Percentiles rank a stretch among this genome's conserved stretches.
Evolutionary conservation across 2,797 vertebrate species (phyloP).

Genomic region (Malacoraja senta): DNA sequence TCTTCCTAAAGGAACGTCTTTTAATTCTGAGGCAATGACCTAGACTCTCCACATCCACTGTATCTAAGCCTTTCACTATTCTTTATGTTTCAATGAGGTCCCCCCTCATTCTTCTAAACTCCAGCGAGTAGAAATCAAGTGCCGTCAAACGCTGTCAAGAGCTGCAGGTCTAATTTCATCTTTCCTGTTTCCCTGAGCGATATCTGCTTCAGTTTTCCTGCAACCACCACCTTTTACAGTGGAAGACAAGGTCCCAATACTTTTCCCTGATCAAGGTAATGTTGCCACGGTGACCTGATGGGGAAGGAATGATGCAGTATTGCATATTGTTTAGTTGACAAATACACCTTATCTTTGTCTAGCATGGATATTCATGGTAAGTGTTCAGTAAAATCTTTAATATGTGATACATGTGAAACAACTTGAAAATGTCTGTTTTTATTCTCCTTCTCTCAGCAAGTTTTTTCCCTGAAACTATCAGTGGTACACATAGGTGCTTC

Average conservation of each 20-base stretch:
- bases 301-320: neutral
- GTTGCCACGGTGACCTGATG: neutral
- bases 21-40: no score
- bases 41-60: no score
- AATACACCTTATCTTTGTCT: neutral
- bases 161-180: neutral
- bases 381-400: neutral
- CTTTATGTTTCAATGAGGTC: no score
- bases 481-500: neutral
- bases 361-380: neutral
- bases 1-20: no score
- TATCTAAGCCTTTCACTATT: no score
- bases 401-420: neutral
- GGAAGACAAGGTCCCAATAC: neutral
- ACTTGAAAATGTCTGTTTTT: neutral
- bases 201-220: neutral
- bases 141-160: neutral
- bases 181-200: neutral
- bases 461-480: neutral
- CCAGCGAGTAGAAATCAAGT: no score
- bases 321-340: neutral
- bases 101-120: no score
- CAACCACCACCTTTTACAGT: no score
- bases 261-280: neutral
- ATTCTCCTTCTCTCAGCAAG: neutral